Conservation (phyloP, 2,888 invertebrate species). For the Herminia tarsipennalis region DNA sequence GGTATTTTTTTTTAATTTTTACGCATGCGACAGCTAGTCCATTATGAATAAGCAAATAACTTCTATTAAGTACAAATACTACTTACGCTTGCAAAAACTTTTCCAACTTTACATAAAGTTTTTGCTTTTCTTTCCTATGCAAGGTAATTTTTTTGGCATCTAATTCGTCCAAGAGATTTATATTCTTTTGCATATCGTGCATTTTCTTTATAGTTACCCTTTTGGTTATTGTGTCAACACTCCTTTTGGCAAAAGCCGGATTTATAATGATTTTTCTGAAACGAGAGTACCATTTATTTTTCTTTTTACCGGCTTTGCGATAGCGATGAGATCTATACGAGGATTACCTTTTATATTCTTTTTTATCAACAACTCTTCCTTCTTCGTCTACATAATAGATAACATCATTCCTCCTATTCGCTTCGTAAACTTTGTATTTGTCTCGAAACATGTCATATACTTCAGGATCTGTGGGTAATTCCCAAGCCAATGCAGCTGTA, state of each 20-base stretch:
- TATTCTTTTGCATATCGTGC: slow-evolving; percentile 62
- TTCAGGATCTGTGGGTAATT: slow-evolving; percentile 87
- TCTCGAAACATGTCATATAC: slow-evolving; percentile 58
- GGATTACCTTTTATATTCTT: slow-evolving; percentile 66
- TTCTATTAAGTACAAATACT: slow-evolving; percentile 29
- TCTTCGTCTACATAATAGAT: slow-evolving; percentile 68
- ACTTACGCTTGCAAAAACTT: slow-evolving; percentile 88
- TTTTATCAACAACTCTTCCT: slow-evolving; percentile 66
- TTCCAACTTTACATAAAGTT: slow-evolving; percentile 87
- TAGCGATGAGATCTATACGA: too few relatives aligned
- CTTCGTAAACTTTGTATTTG: slow-evolving; percentile 44
- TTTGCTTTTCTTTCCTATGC: slow-evolving; percentile 86
- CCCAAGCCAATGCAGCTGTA: slow-evolving; percentile 92
- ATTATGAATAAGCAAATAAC: too few relatives aligned
- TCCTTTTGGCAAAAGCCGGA: slow-evolving; percentile 80
- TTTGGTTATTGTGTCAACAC: slow-evolving; percentile 48
- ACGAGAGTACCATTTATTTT: slow-evolving; percentile 4
- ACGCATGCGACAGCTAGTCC: too few relatives aligned
- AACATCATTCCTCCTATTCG: slow-evolving; percentile 57
- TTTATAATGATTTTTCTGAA: slow-evolving; percentile 72
- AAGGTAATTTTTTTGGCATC: slow-evolving; percentile 70
- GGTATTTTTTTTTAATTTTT: too few relatives aligned
- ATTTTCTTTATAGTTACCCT: slow-evolving; percentile 60
- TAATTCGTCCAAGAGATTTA: slow-evolving; percentile 56
- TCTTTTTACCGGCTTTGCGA: too few relatives aligned